Evolutionary conservation across 2,888 invertebrate genomes (phyloP), one percentile per base, ranked within the genome.

Genomic region (Eurytoma adleriae): DNA sequence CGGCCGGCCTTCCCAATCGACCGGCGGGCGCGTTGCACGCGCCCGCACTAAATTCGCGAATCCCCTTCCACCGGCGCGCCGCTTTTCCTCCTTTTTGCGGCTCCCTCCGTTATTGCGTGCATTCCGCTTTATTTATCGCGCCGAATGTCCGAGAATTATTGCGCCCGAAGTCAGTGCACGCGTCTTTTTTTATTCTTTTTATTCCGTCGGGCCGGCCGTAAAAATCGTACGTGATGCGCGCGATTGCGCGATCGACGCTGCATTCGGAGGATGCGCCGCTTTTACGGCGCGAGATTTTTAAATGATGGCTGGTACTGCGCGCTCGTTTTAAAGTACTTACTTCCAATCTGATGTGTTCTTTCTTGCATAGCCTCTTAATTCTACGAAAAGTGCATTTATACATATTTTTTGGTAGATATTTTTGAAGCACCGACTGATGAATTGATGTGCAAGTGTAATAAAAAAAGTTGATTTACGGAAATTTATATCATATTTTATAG

Each of bases 71-170:
- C 30, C n/a, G n/a, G n/a, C n/a, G n/a, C n/a, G n/a, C n/a, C 3
- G 57, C 64, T 69, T 70, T 40, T 61, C 64, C 61, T 61, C 68
- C 75, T 75, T 76, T 76, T 80, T 62, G 76, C 67, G 72, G 80
- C 48, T 0, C 1, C 27, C 57, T n/a, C n/a, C n/a, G 70, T 62
- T 77, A 64, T 71, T 71, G 50, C 77, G 57, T 78, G 52, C 82
- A 82, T 83, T 83, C 80, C 81, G 77, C 16, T 73, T 40, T 80
- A 82, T 77, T 76, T 84, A 85, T 84, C 83, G 71, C 59, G 78
- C 78, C 81, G 16, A 68, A 57, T 24, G 50, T 12, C 67, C 59
- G 13, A 40, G 66, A 79, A 79, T 79, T 79, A 79, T 79, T 70
- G 66, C 50, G 24, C 40, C 62, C 18, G 62, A 57, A 64, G 68